phyloP scores from a whole-genome alignment of 2,113 vertebrate genomes.

The Hepsetus odoe region DNA sequence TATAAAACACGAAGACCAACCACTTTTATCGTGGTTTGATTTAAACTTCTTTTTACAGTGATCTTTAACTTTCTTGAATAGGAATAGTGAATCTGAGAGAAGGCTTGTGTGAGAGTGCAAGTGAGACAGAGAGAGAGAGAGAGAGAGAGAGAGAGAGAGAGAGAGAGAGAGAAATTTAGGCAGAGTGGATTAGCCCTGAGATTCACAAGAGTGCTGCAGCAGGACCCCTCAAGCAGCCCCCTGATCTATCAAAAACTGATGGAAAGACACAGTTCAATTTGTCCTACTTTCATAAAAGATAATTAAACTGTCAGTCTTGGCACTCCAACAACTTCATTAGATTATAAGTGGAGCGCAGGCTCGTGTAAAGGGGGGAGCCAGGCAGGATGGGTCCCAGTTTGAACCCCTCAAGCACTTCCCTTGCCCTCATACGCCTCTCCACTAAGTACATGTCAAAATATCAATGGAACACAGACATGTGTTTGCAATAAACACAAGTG shows the following conservation, averaged over 20 bases:
- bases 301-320: slow-evolving; percentile 99
- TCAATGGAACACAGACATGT: slow-evolving; percentile 67
- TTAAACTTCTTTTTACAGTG: no score
- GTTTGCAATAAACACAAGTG: slow-evolving; percentile 52
- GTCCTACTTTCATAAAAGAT: slow-evolving; percentile 99
- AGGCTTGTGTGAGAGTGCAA: slow-evolving; percentile 61
- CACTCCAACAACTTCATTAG: slow-evolving; percentile 96
- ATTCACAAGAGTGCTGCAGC: slow-evolving; percentile 82
- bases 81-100: not conserved
- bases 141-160: slow-evolving; percentile 61
- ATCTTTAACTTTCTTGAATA: not conserved
- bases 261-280: slow-evolving; percentile 99
- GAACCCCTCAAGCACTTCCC: slow-evolving; percentile 40
- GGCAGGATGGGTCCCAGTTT: slow-evolving; percentile 43
- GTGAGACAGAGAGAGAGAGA: slow-evolving; percentile 46
- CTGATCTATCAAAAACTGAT: slow-evolving; percentile 92
- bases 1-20: no score
- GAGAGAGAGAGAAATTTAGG: slow-evolving; percentile 74
- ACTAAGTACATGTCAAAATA: slow-evolving; percentile 79
- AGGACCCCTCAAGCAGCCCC: slow-evolving; percentile 80
- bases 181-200: slow-evolving; percentile 84
- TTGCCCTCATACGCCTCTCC: slow-evolving; percentile 47
- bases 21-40: no score
- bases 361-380: slow-evolving; percentile 67
- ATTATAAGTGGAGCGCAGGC: slow-evolving; percentile 81